Base-by-base conservation (phyloP, 2,888 invertebrate genomes). In the Melieria crassipennis region DNA sequence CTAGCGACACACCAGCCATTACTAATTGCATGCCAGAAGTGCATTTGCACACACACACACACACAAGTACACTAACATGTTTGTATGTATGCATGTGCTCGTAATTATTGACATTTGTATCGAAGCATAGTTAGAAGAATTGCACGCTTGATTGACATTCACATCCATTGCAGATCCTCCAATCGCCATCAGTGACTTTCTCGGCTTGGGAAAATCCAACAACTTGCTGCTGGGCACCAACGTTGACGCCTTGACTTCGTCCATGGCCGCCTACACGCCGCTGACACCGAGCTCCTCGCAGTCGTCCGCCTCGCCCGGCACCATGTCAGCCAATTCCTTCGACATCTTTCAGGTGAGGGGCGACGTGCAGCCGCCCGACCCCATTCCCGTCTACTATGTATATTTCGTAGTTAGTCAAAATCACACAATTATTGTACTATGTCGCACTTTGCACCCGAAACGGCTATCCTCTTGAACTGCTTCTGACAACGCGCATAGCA, bases 231-330 rank as follows among this genome's bases (percentile, higher is more conserved):
- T 69, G 52, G 57, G 71, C 48, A 69, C 45, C 11, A 74, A 70
- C 52, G 68, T 63, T 9, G 74, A 74, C 64, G 58, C 74, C 55
- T 67, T 76, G 72, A 72, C 73, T 52, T 70, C 77, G 45, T 74
- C 78, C 45, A 63, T 75, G 64, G 75, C 78, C 30, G 74, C 78
- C 72, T 86, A 85, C 76, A 80, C 83, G 75, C 84, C 86, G 42
- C 75, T 85, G 50, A 85, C 86, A 71, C 85, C 86, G 48, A 85
- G 82, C 70, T 86, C 86, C 65, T 84, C 85, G 50, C 85, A 85
- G 75, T 85, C 86, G 13, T 85, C 85, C 73, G 82, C 83, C 65
- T 86, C 86, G 70, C 85, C 81, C 30, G 80, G 84, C 69, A 83
- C 82, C 69, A 78, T 81, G 52, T 76, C 79, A 56, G 74, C 75